phyloP scores from a whole-genome alignment of 2,797 vertebrate species.

The Eospalax fontanierii region DNA sequence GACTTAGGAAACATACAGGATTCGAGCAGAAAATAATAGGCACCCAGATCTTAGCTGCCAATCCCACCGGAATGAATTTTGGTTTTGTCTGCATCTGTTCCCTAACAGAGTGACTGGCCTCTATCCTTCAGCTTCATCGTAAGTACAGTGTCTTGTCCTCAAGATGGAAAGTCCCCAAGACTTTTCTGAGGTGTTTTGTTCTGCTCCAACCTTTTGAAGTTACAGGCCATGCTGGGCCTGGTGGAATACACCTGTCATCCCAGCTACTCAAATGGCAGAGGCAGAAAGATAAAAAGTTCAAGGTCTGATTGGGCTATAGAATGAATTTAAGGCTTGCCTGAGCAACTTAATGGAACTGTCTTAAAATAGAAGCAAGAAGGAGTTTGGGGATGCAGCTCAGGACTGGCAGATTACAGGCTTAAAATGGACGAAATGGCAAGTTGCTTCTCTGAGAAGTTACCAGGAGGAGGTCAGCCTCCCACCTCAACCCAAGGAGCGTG shows the following conservation, averaged over 20 bases:
- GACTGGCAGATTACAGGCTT: background rate
- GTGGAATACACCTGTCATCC: background rate
- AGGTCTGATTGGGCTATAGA: no score
- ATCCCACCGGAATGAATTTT: background rate
- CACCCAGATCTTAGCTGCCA: background rate
- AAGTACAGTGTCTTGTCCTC: background rate
- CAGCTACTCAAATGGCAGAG: background rate
- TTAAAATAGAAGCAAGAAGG: background rate
- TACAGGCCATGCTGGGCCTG: background rate
- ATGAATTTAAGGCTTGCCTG: background rate
- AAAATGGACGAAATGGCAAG: background rate
- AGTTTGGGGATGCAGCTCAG: background rate
- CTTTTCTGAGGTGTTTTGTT: background rate
- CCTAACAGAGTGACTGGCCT: background rate
- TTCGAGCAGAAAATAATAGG: background rate
- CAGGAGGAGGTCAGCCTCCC: background rate
- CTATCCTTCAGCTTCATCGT: background rate
- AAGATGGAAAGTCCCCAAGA: background rate
- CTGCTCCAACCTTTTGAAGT: background rate
- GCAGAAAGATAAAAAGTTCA: background rate
- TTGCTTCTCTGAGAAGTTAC: background rate
- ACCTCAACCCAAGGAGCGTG: no score
- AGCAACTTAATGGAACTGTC: background rate
- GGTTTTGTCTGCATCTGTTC: background rate
- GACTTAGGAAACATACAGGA: background rate